Conservation (phyloP, 2,113 vertebrate species). For the Microcebus tavaratra region DNA sequence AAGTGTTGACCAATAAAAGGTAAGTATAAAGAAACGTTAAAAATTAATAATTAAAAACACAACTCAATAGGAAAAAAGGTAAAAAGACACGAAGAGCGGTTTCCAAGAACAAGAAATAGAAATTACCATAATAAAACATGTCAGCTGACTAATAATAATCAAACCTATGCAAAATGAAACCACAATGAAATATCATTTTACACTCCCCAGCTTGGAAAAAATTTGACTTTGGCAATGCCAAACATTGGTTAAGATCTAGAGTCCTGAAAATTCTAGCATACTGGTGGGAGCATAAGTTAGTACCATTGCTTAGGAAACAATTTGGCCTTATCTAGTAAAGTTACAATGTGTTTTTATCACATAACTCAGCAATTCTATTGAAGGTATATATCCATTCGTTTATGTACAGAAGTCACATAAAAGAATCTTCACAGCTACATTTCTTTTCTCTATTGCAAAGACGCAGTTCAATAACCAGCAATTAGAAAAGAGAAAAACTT, state of each 20-base stretch:
- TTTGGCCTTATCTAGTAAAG: background rate
- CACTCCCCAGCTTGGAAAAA: background rate
- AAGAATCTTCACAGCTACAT: background rate
- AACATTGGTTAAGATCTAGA: background rate
- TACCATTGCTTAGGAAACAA: background rate
- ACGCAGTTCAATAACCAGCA: background rate
- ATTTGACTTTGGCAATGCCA: background rate
- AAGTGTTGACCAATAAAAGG: background rate
- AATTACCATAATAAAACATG: constrained; percentile 28
- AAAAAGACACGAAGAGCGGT: background rate
- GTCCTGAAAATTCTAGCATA: background rate
- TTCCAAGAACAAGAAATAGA: background rate
- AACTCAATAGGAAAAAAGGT: background rate
- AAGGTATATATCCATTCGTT: background rate
- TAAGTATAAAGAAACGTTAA: background rate
- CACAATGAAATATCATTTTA: background rate
- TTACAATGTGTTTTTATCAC: background rate
- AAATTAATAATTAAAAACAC: background rate
- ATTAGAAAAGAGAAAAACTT: background rate
- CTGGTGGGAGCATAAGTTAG: background rate
- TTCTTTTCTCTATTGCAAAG: constrained; percentile 11
- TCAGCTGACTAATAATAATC: background rate
- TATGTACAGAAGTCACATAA: background rate
- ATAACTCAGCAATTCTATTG: background rate
- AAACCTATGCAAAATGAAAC: constrained; percentile 24